A percentile compares a stretch with the other conserved stretches of the same genome.
Evolutionary conservation across 2,888 invertebrate species (phyloP).

Genomic region (Eupithecia subumbrata): DNA sequence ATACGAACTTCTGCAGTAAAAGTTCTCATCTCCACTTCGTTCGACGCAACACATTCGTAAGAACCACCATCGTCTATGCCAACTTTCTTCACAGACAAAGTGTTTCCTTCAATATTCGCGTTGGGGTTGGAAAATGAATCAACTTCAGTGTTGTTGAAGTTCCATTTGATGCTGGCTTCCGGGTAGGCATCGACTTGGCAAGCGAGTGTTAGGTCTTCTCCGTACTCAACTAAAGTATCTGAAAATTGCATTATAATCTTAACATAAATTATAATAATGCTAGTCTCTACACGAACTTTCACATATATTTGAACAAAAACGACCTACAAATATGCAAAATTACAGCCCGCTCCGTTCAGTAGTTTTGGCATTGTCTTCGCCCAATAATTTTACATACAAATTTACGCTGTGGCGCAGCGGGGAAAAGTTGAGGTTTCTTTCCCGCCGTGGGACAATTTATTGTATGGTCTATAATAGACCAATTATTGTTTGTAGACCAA

Average conservation of each 20-base stretch:
- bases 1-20: slow-evolving; percentile 57
- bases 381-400: too few relatives aligned
- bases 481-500: too few relatives aligned
- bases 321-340: too few relatives aligned
- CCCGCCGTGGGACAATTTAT: too few relatives aligned
- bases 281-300: too few relatives aligned
- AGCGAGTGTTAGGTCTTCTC: slow-evolving; percentile 56
- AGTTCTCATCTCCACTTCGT: slow-evolving; percentile 50
- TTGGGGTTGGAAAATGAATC: slow-evolving; percentile 49
- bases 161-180: slow-evolving; percentile 65
- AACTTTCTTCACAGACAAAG: slow-evolving; percentile 64
- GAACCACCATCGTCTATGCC: slow-evolving; percentile 58
- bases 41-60: slow-evolving; percentile 63
- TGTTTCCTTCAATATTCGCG: slow-evolving; percentile 51
- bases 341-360: too few relatives aligned
- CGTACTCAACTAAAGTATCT: slow-evolving; percentile 68
- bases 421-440: too few relatives aligned
- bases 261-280: too few relatives aligned
- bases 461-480: too few relatives aligned
- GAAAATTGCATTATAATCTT: slow-evolving; percentile 30
- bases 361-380: too few relatives aligned
- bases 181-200: slow-evolving; percentile 71
- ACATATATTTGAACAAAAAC: too few relatives aligned
- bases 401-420: too few relatives aligned
- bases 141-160: slow-evolving; percentile 59